Percentiles rank a stretch among this genome's conserved stretches.
phyloP scores from a whole-genome alignment of 2,888 invertebrate genomes.

The Boloria euphrosyne region DNA sequence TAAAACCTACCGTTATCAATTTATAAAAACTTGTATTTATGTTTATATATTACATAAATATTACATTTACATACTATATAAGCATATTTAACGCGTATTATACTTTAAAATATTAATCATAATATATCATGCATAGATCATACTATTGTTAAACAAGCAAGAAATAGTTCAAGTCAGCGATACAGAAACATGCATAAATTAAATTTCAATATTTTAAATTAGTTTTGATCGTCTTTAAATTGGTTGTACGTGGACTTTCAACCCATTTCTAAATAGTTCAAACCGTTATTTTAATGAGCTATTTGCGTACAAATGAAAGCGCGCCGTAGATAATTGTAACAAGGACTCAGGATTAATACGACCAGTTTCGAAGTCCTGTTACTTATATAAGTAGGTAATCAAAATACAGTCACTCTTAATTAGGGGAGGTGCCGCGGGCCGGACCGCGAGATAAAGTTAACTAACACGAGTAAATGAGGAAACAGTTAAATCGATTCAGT shows the following conservation, averaged over 20 bases:
- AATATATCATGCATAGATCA: neutral
- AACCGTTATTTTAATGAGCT: slow-evolving; percentile 51
- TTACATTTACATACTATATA: neutral
- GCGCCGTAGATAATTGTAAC: slow-evolving; percentile 63
- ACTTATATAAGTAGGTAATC: slow-evolving; percentile 71
- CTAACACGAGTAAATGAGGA: slow-evolving; percentile 9
- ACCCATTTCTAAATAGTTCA: slow-evolving; percentile 20
- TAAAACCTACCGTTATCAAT: too few relatives aligned
- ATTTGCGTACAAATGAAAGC: slow-evolving; percentile 60
- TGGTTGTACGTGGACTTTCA: slow-evolving; percentile 16
- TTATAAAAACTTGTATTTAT: neutral
- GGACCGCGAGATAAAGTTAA: slow-evolving; percentile 16
- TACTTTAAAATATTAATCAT: too few relatives aligned
- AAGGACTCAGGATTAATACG: slow-evolving; percentile 66
- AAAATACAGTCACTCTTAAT: slow-evolving; percentile 77
- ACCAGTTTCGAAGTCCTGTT: slow-evolving; percentile 62
- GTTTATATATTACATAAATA: neutral
- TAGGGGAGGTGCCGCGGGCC: slow-evolving; percentile 48
- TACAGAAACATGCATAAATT: slow-evolving; percentile 19
- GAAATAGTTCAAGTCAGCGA: slow-evolving; percentile 1
- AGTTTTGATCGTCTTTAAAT: slow-evolving; percentile 20
- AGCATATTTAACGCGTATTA: too few relatives aligned
- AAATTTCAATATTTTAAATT: slow-evolving; percentile 19
- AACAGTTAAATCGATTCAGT: slow-evolving; percentile 11
- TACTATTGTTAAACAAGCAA: slow-evolving; percentile 6